phyloP scores from a whole-genome alignment of 2,888 invertebrate species.

The Priocnemis perturbator region DNA sequence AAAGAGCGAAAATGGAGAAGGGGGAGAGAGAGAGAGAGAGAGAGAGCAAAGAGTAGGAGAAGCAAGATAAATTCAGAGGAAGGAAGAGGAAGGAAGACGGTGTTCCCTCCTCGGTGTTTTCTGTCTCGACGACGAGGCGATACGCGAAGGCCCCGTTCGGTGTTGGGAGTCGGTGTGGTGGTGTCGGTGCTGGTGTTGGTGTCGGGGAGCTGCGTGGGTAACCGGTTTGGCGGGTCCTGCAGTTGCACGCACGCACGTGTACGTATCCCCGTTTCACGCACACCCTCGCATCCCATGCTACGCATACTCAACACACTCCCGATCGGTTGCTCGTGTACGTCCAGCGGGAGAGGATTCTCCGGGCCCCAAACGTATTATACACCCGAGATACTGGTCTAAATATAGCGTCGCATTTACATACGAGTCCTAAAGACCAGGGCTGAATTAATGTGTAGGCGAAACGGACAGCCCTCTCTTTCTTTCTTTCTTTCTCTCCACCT shows the following conservation, averaged over 20 bases:
- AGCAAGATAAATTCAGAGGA: conserved; percentile 14
- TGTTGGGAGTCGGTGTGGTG: conserved; percentile 61
- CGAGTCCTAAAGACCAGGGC: conserved; percentile 71
- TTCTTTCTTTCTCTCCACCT: conserved; percentile 3
- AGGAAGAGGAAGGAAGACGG: conserved; percentile 44
- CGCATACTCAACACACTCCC: conserved; percentile 9
- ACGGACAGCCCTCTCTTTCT: conserved; percentile 43
- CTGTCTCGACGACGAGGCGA: conserved; percentile 48
- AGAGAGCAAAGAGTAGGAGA: conserved; percentile 12
- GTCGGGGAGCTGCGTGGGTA: conserved; percentile 69
- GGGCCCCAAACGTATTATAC: conserved; percentile 61
- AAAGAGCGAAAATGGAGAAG: conserved; percentile 18
- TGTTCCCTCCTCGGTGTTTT: conserved; percentile 58
- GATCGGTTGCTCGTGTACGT: too few relatives aligned
- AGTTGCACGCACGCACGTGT: conserved; percentile 66
- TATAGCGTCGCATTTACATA: conserved; percentile 74
- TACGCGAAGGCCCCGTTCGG: conserved; percentile 53
- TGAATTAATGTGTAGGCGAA: conserved; percentile 73
- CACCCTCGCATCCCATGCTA: conserved; percentile 24
- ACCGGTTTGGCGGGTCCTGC: conserved; percentile 74
- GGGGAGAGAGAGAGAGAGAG: conserved; percentile 16
- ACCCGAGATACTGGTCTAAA: conserved; percentile 72
- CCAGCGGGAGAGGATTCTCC: conserved; percentile 54
- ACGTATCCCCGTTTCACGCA: conserved; percentile 52
- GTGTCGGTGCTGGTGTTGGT: conserved; percentile 55